A percentile compares a stretch with the other conserved stretches of the same genome.
Conservation (phyloP, 1,140 invertebrate species). For the Brachionus plicatilis region DNA sequence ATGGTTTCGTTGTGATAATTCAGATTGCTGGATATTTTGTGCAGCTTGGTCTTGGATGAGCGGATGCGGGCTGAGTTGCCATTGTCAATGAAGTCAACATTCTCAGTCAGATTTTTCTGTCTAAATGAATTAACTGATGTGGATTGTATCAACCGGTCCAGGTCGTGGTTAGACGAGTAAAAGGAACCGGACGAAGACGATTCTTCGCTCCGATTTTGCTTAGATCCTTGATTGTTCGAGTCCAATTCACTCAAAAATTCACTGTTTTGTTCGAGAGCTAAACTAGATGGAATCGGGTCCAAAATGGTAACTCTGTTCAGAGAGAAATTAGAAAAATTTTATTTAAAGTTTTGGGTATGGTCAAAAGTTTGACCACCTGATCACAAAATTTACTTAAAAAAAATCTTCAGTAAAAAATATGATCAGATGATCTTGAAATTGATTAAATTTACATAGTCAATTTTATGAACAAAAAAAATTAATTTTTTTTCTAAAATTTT, state of each 20-base stretch:
- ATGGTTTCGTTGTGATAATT: slow-evolving; percentile 6
- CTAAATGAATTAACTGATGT: not conserved
- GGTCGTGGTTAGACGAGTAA: not conserved
- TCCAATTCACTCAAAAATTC: not conserved
- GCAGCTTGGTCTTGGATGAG: not conserved
- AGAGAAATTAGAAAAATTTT: not conserved
- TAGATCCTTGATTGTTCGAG: not conserved
- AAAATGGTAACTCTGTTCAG: not conserved
- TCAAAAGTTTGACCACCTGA: no score
- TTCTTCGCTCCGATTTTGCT: not conserved
- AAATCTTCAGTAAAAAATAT: no score
- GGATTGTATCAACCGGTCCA: not conserved
- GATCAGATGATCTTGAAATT: no score
- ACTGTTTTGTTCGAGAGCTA: not conserved
- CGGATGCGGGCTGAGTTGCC: not conserved
- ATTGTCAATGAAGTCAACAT: slow-evolving; percentile 31
- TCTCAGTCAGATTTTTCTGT: not conserved
- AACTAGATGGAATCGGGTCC: not conserved
- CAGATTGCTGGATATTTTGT: slow-evolving; percentile 4
- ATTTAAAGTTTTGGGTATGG: no score
- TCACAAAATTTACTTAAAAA: no score
- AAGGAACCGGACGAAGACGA: not conserved
- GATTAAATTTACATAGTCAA: no score
- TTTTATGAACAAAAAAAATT: no score
- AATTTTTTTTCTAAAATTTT: no score